phyloP scores from a whole-genome alignment of 2,888 invertebrate genomes.

The Didymodactylos carnosus region DNA sequence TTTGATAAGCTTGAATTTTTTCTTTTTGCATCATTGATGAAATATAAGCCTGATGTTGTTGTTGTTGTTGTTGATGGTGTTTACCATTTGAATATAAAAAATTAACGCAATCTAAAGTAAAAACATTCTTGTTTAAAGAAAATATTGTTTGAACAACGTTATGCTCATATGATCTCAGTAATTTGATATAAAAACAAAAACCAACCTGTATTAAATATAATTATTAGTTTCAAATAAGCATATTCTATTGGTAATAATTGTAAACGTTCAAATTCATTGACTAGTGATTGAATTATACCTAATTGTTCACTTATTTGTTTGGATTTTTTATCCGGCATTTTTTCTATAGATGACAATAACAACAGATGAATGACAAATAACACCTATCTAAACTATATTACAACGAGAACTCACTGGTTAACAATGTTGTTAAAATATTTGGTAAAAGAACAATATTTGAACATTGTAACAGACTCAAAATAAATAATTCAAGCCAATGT shows the following conservation, averaged over 20 bases:
- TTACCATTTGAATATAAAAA: conserved; percentile 1
- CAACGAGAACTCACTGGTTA: background rate
- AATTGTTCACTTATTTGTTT: conserved; percentile 5
- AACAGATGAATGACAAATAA: background rate
- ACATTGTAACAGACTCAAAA: conserved; percentile 8
- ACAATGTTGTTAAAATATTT: background rate
- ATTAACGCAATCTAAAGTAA: background rate
- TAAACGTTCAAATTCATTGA: conserved; percentile 10
- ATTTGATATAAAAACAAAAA: background rate
- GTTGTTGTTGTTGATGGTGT: background rate
- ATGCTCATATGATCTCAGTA: background rate
- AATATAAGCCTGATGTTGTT: background rate
- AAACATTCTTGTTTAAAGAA: background rate
- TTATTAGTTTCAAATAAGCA: conserved; percentile 10
- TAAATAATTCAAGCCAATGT: conserved; percentile 11
- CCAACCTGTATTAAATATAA: background rate
- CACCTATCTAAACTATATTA: too few species aligned
- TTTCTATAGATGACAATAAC: conserved; percentile 1
- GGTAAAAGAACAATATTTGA: background rate
- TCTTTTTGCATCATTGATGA: background rate
- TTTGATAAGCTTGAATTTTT: conserved; percentile 9
- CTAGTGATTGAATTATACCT: background rate
- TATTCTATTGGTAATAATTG: conserved; percentile 1
- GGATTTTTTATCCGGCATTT: background rate
- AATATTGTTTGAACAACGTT: background rate